Evolutionary conservation across 2,888 invertebrate genomes (phyloP).

Genomic region (Drosophila nr. fundita): DNA sequence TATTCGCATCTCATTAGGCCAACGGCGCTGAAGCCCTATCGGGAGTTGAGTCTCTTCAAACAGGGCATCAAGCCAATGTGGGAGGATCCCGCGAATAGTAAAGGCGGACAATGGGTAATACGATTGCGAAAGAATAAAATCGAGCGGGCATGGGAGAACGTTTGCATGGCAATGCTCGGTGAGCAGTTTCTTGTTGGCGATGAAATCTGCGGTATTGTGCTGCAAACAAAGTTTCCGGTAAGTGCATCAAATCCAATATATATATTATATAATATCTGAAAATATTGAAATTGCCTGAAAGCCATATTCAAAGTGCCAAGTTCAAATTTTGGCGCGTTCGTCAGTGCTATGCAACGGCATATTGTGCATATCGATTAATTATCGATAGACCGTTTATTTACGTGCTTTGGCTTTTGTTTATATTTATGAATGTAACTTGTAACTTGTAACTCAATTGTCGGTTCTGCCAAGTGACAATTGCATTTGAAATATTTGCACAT

Average conservation of each 20-base stretch:
- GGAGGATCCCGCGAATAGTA: conserved; percentile 98
- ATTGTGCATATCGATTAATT: conserved; percentile 23
- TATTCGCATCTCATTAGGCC: conserved; percentile 97
- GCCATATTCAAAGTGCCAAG: conserved; percentile 40
- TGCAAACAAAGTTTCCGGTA: conserved; percentile 94
- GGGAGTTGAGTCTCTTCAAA: conserved; percentile 98
- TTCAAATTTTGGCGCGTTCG: conserved; percentile 3
- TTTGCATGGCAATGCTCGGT: conserved; percentile 98
- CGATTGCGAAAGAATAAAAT: conserved; percentile 97
- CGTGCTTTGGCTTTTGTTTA: conserved; percentile 4
- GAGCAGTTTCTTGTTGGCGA: conserved; percentile 99
- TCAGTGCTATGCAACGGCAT: conserved; percentile 52
- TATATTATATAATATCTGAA: background rate
- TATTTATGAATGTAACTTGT: conserved; percentile 9
- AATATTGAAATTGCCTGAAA: conserved; percentile 21
- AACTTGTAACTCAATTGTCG: background rate
- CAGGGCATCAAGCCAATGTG: conserved; percentile 99
- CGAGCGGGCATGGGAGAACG: conserved; percentile 99
- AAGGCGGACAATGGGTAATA: conserved; percentile 99
- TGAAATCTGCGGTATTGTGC: conserved; percentile 99
- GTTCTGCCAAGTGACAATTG: background rate
- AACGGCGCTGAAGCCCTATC: conserved; percentile 94
- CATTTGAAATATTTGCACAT: conserved; percentile 22
- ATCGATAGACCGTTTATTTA: conserved; percentile 24
- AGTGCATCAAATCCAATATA: conserved; percentile 53